A percentile compares a stretch with the other conserved stretches of the same genome.
phyloP scores from a whole-genome alignment of 2,113 vertebrate species.

The Platysternon megacephalum region DNA sequence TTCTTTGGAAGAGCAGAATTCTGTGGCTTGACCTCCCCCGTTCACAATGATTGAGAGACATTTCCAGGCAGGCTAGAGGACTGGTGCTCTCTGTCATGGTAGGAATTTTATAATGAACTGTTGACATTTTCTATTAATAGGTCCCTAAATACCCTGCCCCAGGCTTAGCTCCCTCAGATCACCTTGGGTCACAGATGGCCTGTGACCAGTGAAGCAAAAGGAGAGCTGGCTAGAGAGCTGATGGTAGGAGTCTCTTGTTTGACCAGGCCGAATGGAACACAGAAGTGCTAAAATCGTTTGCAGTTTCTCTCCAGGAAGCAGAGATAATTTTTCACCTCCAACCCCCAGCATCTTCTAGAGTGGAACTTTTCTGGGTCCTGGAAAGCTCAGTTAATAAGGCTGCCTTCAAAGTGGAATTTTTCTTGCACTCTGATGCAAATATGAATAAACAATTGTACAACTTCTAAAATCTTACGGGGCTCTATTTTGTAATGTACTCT shows the following conservation, averaged over 20 bases:
- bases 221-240: neutral
- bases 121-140: neutral
- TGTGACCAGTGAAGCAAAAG: neutral
- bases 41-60: neutral
- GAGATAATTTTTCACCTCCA: neutral
- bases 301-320: neutral
- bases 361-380: neutral
- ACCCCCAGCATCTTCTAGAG: neutral
- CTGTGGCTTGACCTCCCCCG: neutral
- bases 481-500: neutral
- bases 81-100: neutral
- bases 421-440: neutral
- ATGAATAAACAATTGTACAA: neutral
- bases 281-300: neutral
- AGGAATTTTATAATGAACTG: neutral
- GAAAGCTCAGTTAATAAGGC: neutral
- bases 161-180: neutral
- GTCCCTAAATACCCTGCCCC: fast-evolving
- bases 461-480: neutral
- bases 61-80: neutral
- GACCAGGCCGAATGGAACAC: neutral
- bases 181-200: neutral
- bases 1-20: neutral
- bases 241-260: neutral
- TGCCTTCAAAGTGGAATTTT: neutral